Conservation (phyloP, 2,888 invertebrate species). For the Calameuta filiformis region DNA sequence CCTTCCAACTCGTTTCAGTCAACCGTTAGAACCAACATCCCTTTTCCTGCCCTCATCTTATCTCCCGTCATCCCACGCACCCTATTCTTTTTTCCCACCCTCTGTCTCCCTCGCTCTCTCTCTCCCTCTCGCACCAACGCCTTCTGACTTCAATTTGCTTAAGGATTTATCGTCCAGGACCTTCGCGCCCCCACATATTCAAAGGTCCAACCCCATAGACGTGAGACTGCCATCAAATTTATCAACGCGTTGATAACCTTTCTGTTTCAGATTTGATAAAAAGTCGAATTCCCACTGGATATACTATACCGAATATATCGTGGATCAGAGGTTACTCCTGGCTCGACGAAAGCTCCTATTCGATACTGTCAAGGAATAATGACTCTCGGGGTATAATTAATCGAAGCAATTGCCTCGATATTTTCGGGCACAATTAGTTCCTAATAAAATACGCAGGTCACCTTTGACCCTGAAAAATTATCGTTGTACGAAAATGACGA, state of each 20-base stretch:
- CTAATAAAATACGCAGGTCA: not conserved
- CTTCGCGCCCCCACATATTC: not conserved
- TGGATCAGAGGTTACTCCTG: not conserved
- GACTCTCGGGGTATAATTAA: not conserved
- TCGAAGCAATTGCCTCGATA: too few species aligned
- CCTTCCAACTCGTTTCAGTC: not conserved
- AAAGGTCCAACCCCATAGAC: not conserved
- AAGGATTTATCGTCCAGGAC: constrained; percentile 10
- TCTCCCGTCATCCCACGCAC: not conserved
- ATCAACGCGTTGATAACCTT: not conserved
- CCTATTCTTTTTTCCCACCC: not conserved
- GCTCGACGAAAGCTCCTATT: not conserved
- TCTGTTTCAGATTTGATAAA: not conserved
- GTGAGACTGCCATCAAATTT: not conserved
- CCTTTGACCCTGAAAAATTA: not conserved
- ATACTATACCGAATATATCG: not conserved
- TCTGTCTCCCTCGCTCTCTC: too few species aligned
- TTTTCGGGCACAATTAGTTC: not conserved
- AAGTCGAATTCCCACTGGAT: not conserved
- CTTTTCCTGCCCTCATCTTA: not conserved
- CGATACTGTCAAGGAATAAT: not conserved
- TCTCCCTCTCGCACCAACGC: not conserved
- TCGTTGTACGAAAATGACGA: not conserved
- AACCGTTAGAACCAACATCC: not conserved
- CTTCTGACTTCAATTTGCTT: constrained; percentile 14